These are phyloP conservation scores for Sardina pilchardus DNA, from an alignment of 2,113 vertebrate species.

Conservation along the genomic window DNA sequence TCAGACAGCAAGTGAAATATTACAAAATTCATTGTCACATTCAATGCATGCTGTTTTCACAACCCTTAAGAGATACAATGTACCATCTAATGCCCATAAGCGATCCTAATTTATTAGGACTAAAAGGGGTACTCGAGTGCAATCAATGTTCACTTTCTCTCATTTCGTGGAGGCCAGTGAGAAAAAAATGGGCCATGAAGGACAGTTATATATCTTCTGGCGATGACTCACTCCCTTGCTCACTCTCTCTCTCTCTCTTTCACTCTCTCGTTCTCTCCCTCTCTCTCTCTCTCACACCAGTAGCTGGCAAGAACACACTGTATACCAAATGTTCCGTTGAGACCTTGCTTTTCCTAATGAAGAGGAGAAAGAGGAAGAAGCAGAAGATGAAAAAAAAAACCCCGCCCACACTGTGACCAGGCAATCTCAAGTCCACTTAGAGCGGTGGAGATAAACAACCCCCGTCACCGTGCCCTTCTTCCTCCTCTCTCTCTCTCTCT, in stretches of 20 bases:
- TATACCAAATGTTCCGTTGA: constrained; percentile 55
- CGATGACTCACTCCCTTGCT: constrained; percentile 55
- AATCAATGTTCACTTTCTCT: constrained; percentile 38
- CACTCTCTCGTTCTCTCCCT: background rate
- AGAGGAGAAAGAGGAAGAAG: background rate
- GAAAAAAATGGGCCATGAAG: constrained; percentile 22
- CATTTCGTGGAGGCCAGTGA: background rate
- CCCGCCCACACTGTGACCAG: background rate
- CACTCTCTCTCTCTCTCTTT: no score
- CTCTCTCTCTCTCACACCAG: constrained; percentile 24
- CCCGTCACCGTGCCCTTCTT: background rate
- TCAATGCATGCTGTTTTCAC: background rate
- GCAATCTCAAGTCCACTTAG: background rate
- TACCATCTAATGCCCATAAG: background rate
- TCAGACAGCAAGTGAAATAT: background rate
- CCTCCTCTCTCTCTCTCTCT: background rate
- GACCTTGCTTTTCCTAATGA: constrained; percentile 46
- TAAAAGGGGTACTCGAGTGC: background rate
- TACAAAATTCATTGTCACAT: background rate
- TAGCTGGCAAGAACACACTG: constrained; percentile 60
- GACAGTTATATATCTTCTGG: constrained; percentile 53
- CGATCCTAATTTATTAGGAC: constrained; percentile 2
- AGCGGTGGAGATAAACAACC: background rate
- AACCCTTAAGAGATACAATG: background rate
- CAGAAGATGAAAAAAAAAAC: background rate